phyloP scores from a whole-genome alignment of 2,797 vertebrate genomes.

The Neoniphon sammara region DNA sequence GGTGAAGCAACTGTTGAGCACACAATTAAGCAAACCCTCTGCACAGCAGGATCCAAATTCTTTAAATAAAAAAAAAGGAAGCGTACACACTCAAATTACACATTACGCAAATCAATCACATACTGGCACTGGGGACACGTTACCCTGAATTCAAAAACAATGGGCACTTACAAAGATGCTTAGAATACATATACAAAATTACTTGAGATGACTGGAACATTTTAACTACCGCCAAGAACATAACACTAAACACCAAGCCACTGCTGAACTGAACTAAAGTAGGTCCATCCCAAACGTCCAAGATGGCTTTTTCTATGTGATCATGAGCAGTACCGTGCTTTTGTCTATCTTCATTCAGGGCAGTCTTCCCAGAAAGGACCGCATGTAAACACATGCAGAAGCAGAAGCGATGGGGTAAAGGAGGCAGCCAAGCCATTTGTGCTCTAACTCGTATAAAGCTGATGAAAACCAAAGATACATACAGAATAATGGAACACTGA shows the following conservation, averaged over 20 bases:
- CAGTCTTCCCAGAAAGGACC: background rate
- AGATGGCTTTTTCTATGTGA: background rate
- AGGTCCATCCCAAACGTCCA: background rate
- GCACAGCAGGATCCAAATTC: slow-evolving; percentile 6
- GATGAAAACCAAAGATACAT: slow-evolving; percentile 1
- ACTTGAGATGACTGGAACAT: slow-evolving; percentile 17
- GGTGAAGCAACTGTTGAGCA: background rate
- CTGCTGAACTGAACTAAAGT: background rate
- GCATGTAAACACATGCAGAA: background rate
- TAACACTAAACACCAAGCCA: slow-evolving; percentile 10
- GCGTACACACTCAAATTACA: slow-evolving; percentile 16
- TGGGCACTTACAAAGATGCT: slow-evolving; percentile 37
- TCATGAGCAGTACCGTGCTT: slow-evolving; percentile 3
- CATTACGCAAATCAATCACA: slow-evolving; percentile 34
- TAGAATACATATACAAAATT: slow-evolving; percentile 16
- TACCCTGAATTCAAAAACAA: slow-evolving; percentile 12
- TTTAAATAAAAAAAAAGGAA: background rate
- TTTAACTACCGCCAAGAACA: background rate
- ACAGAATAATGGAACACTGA: background rate
- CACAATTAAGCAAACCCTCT: background rate
- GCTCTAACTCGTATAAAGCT: background rate
- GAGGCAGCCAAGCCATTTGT: background rate
- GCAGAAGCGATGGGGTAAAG: too few species aligned
- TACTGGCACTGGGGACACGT: slow-evolving; percentile 35
- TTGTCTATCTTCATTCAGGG: background rate